Evolutionary conservation across 2,113 vertebrate genomes (phyloP).

Genomic region (Datnioides undecimradiatus): DNA sequence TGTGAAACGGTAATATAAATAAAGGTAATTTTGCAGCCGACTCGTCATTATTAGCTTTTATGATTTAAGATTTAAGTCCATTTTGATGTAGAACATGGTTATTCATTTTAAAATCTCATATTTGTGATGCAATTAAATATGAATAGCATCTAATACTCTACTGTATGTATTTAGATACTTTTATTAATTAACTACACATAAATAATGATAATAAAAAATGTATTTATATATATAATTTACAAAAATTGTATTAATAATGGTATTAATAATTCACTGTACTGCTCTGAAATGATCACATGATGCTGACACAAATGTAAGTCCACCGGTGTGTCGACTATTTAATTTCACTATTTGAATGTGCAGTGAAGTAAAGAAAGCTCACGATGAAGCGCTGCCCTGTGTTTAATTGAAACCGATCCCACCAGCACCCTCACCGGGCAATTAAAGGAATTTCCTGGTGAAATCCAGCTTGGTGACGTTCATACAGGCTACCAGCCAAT

Average conservation of each 20-base stretch:
- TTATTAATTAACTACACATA: too few species aligned
- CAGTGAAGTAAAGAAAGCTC: background rate
- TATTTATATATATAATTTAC: too few species aligned
- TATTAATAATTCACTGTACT: constrained; percentile 3
- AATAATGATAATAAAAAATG: too few species aligned
- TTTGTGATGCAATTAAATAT: background rate
- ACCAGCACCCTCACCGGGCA: background rate
- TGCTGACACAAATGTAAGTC: background rate
- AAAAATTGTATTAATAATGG: too few species aligned
- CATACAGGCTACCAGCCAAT: too few species aligned
- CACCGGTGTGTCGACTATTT: background rate
- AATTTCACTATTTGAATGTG: too few species aligned
- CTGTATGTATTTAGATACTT: background rate
- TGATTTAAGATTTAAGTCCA: background rate
- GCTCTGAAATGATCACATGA: background rate
- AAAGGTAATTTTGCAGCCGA: too few species aligned
- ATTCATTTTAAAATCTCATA: background rate
- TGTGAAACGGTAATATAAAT: too few species aligned
- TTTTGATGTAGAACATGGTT: background rate
- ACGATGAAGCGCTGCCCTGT: too few species aligned
- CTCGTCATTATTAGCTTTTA: background rate
- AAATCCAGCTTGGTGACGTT: constrained; percentile 13
- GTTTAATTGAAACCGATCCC: constrained; percentile 17
- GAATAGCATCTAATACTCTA: background rate
- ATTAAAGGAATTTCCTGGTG: background rate